Evolutionary conservation across 2,888 invertebrate species (phyloP).

Genomic region (Tridacna crocea): DNA sequence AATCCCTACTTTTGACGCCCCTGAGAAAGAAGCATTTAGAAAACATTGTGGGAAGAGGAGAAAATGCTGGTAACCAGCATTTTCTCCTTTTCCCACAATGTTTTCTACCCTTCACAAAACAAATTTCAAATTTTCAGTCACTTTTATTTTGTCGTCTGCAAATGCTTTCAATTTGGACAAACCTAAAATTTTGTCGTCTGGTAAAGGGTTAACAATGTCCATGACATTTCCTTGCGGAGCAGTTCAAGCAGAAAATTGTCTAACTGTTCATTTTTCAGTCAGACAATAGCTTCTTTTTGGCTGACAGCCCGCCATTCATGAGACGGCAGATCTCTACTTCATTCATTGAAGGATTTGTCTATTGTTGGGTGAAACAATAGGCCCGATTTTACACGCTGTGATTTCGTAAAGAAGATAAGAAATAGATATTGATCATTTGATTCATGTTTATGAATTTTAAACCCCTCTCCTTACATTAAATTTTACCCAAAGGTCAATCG

Average conservation of each 20-base stretch:
- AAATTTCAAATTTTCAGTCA: too few species aligned
- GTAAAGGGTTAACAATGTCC: too few species aligned
- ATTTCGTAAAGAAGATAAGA: slow-evolving; percentile 16
- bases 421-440: slow-evolving; percentile 16
- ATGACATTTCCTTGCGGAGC: slow-evolving; percentile 2
- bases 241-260: slow-evolving; percentile 24
- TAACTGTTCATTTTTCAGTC: slow-evolving; percentile 9
- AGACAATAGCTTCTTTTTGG: slow-evolving; percentile 16
- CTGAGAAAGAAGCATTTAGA: too few species aligned
- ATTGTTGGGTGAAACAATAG: slow-evolving; percentile 7
- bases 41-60: too few species aligned
- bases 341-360: slow-evolving; percentile 5
- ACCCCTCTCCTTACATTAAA: background rate
- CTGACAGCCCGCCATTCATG: slow-evolving; percentile 21
- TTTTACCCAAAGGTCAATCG: too few species aligned
- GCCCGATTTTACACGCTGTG: background rate
- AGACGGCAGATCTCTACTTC: slow-evolving; percentile 17
- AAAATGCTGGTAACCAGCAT: too few species aligned
- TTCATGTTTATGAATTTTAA: background rate
- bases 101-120: too few species aligned
- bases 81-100: too few species aligned
- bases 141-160: too few species aligned
- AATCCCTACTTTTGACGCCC: too few species aligned
- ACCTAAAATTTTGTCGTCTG: too few species aligned
- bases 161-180: too few species aligned